Percentiles rank a stretch among this genome's conserved stretches.
These are phyloP conservation scores for Hucho hucho DNA, from an alignment of 2,113 vertebrate genomes.

Conservation along the genomic window DNA sequence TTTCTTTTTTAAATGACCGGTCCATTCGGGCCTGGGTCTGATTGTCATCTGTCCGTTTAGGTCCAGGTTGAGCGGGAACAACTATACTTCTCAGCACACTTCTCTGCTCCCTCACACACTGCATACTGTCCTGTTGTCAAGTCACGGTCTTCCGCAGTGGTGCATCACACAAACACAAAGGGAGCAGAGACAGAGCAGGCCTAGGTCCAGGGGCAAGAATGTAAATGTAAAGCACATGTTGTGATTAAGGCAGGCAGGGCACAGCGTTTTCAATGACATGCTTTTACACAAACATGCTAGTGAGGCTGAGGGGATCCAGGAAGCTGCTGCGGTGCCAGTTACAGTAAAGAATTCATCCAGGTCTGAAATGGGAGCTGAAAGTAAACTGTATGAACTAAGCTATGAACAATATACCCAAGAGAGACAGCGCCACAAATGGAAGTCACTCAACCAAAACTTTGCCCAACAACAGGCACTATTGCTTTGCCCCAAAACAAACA, in stretches of 20 bases:
- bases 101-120: neutral
- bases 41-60: too few species aligned
- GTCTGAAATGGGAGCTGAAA: neutral
- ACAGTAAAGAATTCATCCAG: neutral
- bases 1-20: too few species aligned
- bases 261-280: constrained; percentile 56
- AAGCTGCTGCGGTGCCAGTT: neutral
- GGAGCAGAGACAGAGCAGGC: neutral
- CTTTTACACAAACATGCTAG: constrained; percentile 22
- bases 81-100: too few species aligned
- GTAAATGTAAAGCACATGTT: constrained; percentile 53
- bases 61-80: too few species aligned
- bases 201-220: constrained; percentile 44
- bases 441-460: neutral
- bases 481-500: too few species aligned
- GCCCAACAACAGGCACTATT: too few species aligned
- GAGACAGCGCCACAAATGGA: neutral
- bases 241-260: constrained; percentile 57
- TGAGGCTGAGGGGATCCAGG: constrained; percentile 27
- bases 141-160: neutral
- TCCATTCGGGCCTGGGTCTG: too few species aligned
- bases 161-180: neutral
- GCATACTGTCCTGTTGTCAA: neutral
- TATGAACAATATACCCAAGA: neutral
- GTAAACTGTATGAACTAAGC: too few species aligned